Evolutionary conservation across 23 tunicate genomes (phyloP).

Genomic region (Trididemnum nubilum): DNA sequence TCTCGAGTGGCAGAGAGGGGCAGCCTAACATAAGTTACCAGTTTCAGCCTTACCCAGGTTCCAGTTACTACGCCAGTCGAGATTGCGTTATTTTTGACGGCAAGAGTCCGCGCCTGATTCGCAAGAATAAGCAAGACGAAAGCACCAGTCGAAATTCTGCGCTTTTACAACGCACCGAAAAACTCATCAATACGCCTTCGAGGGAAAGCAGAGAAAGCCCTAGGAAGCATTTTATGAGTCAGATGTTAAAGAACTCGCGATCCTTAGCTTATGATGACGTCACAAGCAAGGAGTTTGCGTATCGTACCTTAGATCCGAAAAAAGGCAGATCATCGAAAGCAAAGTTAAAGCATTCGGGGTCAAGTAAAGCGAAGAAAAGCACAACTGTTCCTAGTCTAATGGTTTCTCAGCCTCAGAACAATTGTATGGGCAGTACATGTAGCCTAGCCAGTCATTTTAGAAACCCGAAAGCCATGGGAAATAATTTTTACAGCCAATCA

Average conservation of each 20-base stretch:
- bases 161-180: constrained; percentile 9
- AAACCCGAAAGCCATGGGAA: background rate
- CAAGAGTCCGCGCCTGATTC: background rate
- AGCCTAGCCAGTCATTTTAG: constrained; percentile 11
- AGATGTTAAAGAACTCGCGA: background rate
- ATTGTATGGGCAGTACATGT: background rate
- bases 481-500: background rate
- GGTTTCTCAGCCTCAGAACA: background rate
- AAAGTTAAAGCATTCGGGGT: background rate
- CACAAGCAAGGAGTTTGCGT: background rate
- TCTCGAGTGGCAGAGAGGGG: background rate
- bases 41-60: background rate
- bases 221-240: background rate
- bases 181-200: constrained; percentile 3
- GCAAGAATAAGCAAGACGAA: background rate
- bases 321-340: background rate
- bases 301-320: background rate
- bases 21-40: background rate
- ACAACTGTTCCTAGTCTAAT: background rate
- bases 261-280: background rate
- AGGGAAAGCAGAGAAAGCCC: background rate
- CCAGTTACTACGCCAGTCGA: background rate
- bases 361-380: too few species aligned
- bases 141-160: background rate
- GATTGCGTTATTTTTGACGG: background rate